Conservation (phyloP, 2,888 invertebrate species). For the Nineta flava region DNA sequence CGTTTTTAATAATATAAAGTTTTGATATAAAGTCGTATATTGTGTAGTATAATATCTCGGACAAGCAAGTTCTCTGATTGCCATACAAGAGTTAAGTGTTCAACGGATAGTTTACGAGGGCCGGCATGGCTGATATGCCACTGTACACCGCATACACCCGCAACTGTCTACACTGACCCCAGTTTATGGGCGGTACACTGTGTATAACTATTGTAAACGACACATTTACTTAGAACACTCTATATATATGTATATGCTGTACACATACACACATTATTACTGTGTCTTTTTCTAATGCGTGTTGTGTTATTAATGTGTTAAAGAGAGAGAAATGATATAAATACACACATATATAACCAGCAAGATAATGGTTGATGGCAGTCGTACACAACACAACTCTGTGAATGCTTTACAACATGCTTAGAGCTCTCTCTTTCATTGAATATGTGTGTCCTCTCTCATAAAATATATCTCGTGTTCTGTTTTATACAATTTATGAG, state of each 20-base stretch:
- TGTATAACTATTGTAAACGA: conserved; percentile 16
- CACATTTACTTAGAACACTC: conserved; percentile 16
- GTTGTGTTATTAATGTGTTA: conserved; percentile 14
- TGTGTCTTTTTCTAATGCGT: conserved; percentile 24
- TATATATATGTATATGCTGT: too few relatives aligned
- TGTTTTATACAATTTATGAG: conserved; percentile 6
- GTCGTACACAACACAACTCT: conserved; percentile 9
- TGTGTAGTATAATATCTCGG: not conserved
- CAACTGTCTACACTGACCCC: conserved; percentile 9
- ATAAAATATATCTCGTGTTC: not conserved
- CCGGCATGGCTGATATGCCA: conserved; percentile 18
- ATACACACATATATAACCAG: not conserved
- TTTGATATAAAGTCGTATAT: not conserved
- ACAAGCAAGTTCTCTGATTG: conserved; percentile 25
- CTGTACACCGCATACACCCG: not conserved
- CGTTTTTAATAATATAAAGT: not conserved
- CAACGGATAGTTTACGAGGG: conserved; percentile 29
- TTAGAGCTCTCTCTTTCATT: not conserved
- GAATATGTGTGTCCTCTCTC: not conserved
- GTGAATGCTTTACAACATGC: conserved; percentile 1
- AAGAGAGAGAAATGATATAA: conserved; percentile 17
- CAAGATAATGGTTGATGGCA: conserved; percentile 32
- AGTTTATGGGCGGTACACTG: conserved; percentile 29
- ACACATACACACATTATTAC: conserved; percentile 11
- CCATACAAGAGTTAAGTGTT: conserved; percentile 33